Percentiles rank a stretch among this genome's conserved stretches.
These are phyloP conservation scores for Myotis yumanensis DNA, from an alignment of 2,113 vertebrate species.

Conservation along the genomic window DNA sequence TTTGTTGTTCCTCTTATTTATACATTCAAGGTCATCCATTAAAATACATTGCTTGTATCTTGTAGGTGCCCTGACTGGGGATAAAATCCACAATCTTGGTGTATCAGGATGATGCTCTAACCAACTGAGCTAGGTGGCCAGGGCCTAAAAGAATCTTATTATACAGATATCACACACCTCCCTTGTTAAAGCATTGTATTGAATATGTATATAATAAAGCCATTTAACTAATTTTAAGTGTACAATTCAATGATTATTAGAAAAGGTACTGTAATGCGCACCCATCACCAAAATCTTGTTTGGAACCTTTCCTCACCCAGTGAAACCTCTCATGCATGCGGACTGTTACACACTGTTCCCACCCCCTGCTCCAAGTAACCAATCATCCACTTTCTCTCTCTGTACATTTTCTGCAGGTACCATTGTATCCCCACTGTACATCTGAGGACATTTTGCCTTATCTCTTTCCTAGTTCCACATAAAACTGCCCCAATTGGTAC, in stretches of 20 bases:
- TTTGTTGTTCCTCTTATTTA: not conserved
- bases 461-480: not conserved
- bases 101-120: not conserved
- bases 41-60: too few species aligned
- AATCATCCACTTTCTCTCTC: not conserved
- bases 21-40: too few species aligned
- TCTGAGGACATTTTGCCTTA: not conserved
- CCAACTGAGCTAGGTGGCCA: not conserved
- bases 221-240: not conserved
- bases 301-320: not conserved
- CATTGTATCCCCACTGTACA: not conserved
- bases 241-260: not conserved
- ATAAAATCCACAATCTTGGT: not conserved
- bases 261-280: not conserved
- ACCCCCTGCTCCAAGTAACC: not conserved
- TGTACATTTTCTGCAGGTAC: not conserved
- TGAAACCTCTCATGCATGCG: not conserved
- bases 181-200: not conserved
- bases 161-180: not conserved
- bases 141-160: not conserved
- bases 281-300: accelerated
- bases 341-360: accelerated
- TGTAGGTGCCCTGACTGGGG: not conserved
- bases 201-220: not conserved
- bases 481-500: not conserved